These are phyloP conservation scores for Speoplatyrhinus poulsoni DNA, from an alignment of 2,113 vertebrate genomes.

Conservation along the genomic window DNA sequence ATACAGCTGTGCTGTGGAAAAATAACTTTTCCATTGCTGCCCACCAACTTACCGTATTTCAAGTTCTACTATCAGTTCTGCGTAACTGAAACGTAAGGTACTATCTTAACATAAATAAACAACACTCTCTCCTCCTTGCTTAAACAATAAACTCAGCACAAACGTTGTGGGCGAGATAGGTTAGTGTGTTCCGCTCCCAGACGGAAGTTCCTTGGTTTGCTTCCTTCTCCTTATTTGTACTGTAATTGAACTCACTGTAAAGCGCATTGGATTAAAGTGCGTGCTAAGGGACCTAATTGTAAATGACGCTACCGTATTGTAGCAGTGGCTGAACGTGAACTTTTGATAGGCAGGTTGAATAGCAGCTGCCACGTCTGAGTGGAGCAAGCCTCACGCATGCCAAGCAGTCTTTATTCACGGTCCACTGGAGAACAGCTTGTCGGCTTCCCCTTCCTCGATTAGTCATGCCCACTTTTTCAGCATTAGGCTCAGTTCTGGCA, in stretches of 20 bases:
- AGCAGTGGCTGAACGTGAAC: conserved; percentile 52
- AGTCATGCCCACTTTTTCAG: conserved; percentile 60
- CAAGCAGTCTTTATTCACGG: conserved; percentile 66
- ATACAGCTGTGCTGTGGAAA: conserved; percentile 15
- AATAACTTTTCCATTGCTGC: not conserved
- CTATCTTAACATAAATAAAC: conserved; percentile 56
- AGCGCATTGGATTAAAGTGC: too few species aligned
- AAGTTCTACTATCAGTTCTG: conserved; percentile 31
- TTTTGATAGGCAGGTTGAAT: conserved; percentile 47
- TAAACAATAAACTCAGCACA: conserved; percentile 53
- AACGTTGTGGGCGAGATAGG: conserved; percentile 41
- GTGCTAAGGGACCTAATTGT: too few species aligned
- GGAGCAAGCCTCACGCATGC: conserved; percentile 58
- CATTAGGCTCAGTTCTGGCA: conserved; percentile 38
- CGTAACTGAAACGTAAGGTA: conserved; percentile 47
- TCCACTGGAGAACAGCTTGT: conserved; percentile 61
- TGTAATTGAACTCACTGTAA: too few species aligned
- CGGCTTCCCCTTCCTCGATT: conserved; percentile 48
- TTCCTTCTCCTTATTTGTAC: too few species aligned
- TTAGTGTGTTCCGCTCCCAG: conserved; percentile 32
- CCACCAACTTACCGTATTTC: conserved; percentile 14
- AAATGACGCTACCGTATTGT: conserved; percentile 7
- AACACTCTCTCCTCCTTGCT: conserved; percentile 50
- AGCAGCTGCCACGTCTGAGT: conserved; percentile 38
- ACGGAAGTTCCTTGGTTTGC: too few species aligned